Evolutionary conservation across 64 coral and sea anemone species (phyloP), one percentile per base, ranked within the genome.

Genomic region (Trachythela sp.): DNA sequence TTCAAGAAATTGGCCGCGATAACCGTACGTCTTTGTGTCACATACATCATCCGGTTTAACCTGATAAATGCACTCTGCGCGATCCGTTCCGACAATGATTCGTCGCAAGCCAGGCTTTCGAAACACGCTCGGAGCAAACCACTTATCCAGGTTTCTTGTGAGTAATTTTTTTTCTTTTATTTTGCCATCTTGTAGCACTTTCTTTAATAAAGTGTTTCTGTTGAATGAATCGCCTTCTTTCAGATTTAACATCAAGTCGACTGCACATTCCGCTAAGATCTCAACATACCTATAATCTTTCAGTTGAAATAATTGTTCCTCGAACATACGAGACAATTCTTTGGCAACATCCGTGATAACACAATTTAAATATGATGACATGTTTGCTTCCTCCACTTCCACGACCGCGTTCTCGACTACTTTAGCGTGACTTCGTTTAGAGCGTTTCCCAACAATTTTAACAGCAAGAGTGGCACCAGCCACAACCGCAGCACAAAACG

Each of bases 1-100:
- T 64, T 64, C 56, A 64, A 64, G 56, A 64, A 64, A 64, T 64
- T 64, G 20, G 26, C 56, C 56, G 56, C 56, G 56, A 64, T 64
- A 64, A n/a, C 56, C 56, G 22, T 64, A 64, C 56, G 15, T 64
- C 1, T 64, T 64, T 27, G 56, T 2, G 56, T 64, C 56, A 64
- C 56, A 64, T 6, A 11, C 11, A 20, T 26, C 20, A 8, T 64
- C 26, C 26, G 1, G 6, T 64, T 27, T 2, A 13, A n/a, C 17
- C 8, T 64, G 15, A 18, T 64, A 64, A 64, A 27, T 26, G 24
- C 20, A 64, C 26, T 64, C 56, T n/a, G 56, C 24, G 26, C 56
- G 5, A 64, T 64, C 24, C 20, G 56, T 27, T 64, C 26, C 26
- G 3, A 64, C 1, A 1, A 64, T 27, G 0, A 27, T 26, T 64